Evolutionary conservation across 2,113 vertebrate species (phyloP).

Genomic region (Nothocercus julius): DNA sequence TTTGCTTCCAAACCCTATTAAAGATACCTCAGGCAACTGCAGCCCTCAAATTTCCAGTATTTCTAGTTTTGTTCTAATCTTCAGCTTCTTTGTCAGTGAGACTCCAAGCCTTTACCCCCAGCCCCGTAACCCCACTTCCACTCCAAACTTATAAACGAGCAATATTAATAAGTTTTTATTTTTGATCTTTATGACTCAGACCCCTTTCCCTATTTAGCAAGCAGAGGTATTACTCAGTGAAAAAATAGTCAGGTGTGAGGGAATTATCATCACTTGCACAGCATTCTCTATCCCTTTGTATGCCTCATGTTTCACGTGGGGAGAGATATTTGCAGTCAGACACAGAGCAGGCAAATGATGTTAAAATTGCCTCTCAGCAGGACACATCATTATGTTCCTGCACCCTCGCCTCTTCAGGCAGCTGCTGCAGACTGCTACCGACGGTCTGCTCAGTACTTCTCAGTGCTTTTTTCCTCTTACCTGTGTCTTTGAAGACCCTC

Average conservation of each 20-base stretch:
- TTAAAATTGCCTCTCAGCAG: neutral
- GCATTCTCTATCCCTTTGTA: neutral
- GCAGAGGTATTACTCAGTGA: neutral
- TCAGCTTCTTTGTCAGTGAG: neutral
- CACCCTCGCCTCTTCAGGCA: neutral
- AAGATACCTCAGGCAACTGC: neutral
- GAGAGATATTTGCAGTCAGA: neutral
- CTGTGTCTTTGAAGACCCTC: conserved; percentile 88
- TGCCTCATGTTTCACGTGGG: neutral
- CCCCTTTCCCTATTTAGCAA: neutral
- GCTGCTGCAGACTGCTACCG: neutral
- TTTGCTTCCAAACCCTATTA: neutral
- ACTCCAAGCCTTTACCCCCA: neutral
- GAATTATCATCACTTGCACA: neutral
- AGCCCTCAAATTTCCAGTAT: neutral
- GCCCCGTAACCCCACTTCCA: neutral
- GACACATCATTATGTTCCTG: neutral
- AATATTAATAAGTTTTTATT: neutral
- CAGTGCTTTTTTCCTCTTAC: conserved; percentile 57
- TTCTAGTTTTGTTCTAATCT: neutral
- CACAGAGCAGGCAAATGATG: neutral
- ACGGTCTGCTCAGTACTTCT: neutral
- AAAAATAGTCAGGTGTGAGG: neutral
- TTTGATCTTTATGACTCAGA: neutral
- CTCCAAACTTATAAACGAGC: neutral